Base-by-base conservation (phyloP, 2,113 vertebrate genomes). In the Gyps fulvus region DNA sequence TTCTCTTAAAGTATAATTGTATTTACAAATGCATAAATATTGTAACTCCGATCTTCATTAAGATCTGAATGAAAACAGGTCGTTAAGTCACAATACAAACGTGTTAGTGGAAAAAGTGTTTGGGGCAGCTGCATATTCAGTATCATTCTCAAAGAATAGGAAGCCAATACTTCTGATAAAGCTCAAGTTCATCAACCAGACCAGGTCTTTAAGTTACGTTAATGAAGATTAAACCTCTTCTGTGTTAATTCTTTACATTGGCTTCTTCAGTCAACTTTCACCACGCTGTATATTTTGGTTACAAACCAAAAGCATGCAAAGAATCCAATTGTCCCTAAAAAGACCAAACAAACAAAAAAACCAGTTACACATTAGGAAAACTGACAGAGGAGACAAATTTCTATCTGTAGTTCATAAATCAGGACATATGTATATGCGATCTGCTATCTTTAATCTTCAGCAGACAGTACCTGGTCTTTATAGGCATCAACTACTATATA, bases 221-320 rank as follows among this genome's bases (percentile, higher is more conserved):
- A 96, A 94, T 88, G 97, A 98, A 97, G 96, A 95, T 96, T 90
- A 96, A 96, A 97, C 94, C 96, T 98, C 97, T 98, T 98, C 96
- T 90, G 82, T 94, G 90, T 96, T 92, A 96, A 94, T 83, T 94
- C 96, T 97, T 96, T 92, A 95, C 74, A 91, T 7, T 36, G 92
- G 47, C 78, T 97, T 97, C 97, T 97, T 99, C 98, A 99, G 98
- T 99, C 99, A 93, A 99, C 99, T 96, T 99, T 99, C 82, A 99
- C 99, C 97, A 99, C 99, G 15, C 99, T 99, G 99, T 99, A 99
- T 98, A 99, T 99, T 98, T 99, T 99, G 97, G 99, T 99, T 96
- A 99, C 99, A 98, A 99, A 99, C 99, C 99, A 99, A 98, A 99
- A 99, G 97, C 99, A 99, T 92, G 99, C 99, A 92, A 99, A 99